Conservation (phyloP, 1,140 invertebrate species). For the Lordiphosa clarofinis region DNA sequence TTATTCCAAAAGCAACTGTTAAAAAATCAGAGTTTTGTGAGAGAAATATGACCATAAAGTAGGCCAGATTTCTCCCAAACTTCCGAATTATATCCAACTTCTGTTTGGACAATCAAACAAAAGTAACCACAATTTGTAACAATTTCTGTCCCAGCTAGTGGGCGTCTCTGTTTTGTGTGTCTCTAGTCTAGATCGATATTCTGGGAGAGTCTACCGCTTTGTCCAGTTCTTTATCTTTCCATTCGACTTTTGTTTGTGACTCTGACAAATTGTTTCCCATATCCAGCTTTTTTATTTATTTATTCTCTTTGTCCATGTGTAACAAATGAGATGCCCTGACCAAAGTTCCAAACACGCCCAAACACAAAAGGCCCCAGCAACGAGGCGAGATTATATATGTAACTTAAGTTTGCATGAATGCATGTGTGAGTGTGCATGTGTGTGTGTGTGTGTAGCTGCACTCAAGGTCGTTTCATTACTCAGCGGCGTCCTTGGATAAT, state of each 20-base stretch:
- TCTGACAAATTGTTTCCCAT: constrained; percentile 76
- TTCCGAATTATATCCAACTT: too few relatives aligned
- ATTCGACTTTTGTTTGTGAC: constrained; percentile 32
- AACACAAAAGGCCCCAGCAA: constrained; percentile 34
- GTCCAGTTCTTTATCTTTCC: constrained; percentile 19
- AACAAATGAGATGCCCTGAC: constrained; percentile 61
- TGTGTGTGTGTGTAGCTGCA: constrained; percentile 53
- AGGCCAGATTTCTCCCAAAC: too few relatives aligned
- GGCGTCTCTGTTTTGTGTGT: constrained; percentile 9
- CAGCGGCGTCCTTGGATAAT: constrained; percentile 77
- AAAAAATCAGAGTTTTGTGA: too few relatives aligned
- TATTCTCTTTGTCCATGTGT: constrained; percentile 62
- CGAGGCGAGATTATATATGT: constrained; percentile 17
- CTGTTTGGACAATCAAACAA: too few relatives aligned
- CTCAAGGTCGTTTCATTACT: constrained; percentile 78
- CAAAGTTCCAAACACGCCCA: constrained; percentile 49
- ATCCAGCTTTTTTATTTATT: constrained; percentile 34
- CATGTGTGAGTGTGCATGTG: constrained; percentile 6
- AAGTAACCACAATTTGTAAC: too few relatives aligned
- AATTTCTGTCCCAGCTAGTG: too few relatives aligned
- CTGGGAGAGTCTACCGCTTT: constrained; percentile 13
- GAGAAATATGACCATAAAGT: too few relatives aligned
- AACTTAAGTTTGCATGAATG: constrained; percentile 22
- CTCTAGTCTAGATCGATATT: constrained; percentile 31
- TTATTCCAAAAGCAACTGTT: too few relatives aligned